These are phyloP conservation scores for Choloepus hoffmanni DNA, from an alignment of 2,113 vertebrate species.

Conservation along the genomic window DNA sequence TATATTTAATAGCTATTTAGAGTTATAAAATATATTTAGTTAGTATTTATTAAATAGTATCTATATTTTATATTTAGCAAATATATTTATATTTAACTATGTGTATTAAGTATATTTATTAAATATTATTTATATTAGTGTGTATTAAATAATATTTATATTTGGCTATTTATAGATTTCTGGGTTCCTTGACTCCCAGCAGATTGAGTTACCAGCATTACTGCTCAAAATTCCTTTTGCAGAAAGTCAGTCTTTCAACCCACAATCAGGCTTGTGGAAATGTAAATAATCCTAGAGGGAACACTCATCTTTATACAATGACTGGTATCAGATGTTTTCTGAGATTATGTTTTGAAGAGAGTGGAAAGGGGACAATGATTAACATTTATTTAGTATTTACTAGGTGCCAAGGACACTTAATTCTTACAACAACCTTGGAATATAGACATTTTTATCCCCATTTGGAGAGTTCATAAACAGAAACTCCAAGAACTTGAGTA, in stretches of 20 bases:
- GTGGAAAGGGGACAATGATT: not conserved
- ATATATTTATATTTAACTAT: no score
- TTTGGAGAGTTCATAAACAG: not conserved
- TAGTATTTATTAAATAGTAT: no score
- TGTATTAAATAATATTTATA: no score
- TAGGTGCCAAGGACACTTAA: not conserved
- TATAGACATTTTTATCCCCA: not conserved
- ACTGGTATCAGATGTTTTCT: not conserved
- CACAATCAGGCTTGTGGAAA: not conserved
- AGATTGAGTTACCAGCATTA: not conserved
- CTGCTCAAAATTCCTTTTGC: not conserved
- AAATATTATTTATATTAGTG: no score
- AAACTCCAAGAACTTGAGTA: not conserved
- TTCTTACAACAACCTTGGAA: not conserved
- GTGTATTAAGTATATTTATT: no score
- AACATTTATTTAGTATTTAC: not conserved
- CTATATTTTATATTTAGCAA: no score
- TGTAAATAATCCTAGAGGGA: not conserved
- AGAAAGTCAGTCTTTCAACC: not conserved
- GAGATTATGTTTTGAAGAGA: conserved; percentile 33
- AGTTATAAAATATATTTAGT: no score
- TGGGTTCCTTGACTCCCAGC: not conserved
- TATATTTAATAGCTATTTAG: not conserved
- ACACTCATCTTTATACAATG: not conserved
- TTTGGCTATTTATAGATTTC: no score